A percentile compares a stretch with the other conserved stretches of the same genome.
Conservation (phyloP, 2,888 invertebrate genomes). For the Tubulanus polymorphus region DNA sequence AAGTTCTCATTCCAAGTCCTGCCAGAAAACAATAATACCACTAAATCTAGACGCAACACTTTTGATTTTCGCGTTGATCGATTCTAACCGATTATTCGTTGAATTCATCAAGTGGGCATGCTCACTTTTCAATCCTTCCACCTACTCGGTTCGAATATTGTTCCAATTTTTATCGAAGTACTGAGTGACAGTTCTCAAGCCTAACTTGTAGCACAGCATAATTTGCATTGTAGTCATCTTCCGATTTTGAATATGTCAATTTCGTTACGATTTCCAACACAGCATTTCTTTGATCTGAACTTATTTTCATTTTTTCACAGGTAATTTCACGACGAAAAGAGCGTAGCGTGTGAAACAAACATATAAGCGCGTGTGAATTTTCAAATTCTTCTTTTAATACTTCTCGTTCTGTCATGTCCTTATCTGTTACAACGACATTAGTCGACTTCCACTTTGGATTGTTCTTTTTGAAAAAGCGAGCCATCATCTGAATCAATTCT, state of each 20-base stretch:
- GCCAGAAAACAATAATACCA: conserved; percentile 6
- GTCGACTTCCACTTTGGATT: conserved; percentile 5
- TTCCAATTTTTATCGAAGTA: conserved; percentile 18
- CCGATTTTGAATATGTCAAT: conserved; percentile 8
- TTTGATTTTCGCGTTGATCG: conserved; percentile 13
- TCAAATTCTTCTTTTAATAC: conserved; percentile 16
- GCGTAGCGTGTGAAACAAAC: conserved; percentile 19
- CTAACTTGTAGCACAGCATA: neutral
- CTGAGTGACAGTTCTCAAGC: neutral
- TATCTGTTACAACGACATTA: conserved; percentile 17
- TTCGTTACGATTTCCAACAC: conserved; percentile 9
- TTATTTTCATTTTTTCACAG: conserved; percentile 9
- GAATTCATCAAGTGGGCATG: conserved; percentile 2
- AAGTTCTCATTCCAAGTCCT: too few species aligned
- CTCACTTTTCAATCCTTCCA: conserved; percentile 15
- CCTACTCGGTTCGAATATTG: conserved; percentile 13
- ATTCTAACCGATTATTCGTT: conserved; percentile 18
- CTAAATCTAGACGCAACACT: conserved; percentile 6
- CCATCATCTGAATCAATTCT: conserved; percentile 9
- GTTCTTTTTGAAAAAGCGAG: conserved; percentile 13
- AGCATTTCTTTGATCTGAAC: conserved; percentile 6
- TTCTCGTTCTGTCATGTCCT: conserved; percentile 19
- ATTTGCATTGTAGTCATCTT: conserved; percentile 6
- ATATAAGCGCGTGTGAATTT: conserved; percentile 17
- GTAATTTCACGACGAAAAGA: conserved; percentile 18